A percentile compares a stretch with the other conserved stretches of the same genome.
phyloP scores from a whole-genome alignment of 2,888 invertebrate genomes.

The Pasiphila rectangulata region DNA sequence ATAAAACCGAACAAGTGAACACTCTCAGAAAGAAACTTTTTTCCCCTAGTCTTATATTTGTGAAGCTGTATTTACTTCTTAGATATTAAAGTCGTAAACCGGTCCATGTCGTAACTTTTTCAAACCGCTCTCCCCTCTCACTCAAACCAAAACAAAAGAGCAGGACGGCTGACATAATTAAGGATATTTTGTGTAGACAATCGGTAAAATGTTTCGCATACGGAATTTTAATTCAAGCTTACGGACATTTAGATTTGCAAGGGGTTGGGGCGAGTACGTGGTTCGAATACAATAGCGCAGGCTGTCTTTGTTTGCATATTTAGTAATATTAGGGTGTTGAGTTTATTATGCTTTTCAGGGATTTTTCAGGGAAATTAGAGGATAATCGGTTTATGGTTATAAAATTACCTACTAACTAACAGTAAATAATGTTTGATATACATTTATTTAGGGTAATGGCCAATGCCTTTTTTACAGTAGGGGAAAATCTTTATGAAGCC shows the following conservation, averaged over 20 bases:
- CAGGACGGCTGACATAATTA: constrained; percentile 62
- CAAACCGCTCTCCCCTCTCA: constrained; percentile 21
- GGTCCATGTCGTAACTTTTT: not conserved
- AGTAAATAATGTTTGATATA: no score
- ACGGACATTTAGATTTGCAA: constrained; percentile 42
- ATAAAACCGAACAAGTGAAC: no score
- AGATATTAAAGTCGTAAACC: no score
- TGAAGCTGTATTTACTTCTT: no score
- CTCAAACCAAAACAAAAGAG: constrained; percentile 38
- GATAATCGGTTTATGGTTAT: no score
- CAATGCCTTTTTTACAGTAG: no score
- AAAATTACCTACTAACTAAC: no score
- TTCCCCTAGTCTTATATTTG: no score
- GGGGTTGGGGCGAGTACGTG: constrained; percentile 20
- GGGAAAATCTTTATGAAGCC: no score
- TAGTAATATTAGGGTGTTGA: constrained; percentile 14
- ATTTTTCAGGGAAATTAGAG: not conserved
- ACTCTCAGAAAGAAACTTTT: no score
- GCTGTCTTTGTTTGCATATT: constrained; percentile 20
- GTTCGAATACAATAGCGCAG: constrained; percentile 12
- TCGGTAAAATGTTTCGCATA: constrained; percentile 63
- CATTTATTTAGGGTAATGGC: no score
- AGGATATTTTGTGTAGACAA: constrained; percentile 73
- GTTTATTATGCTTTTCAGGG: constrained; percentile 12
- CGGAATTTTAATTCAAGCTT: constrained; percentile 72